Evolutionary conservation across 2,113 vertebrate genomes (phyloP).

Genomic region (Psilopogon haemacephalus): DNA sequence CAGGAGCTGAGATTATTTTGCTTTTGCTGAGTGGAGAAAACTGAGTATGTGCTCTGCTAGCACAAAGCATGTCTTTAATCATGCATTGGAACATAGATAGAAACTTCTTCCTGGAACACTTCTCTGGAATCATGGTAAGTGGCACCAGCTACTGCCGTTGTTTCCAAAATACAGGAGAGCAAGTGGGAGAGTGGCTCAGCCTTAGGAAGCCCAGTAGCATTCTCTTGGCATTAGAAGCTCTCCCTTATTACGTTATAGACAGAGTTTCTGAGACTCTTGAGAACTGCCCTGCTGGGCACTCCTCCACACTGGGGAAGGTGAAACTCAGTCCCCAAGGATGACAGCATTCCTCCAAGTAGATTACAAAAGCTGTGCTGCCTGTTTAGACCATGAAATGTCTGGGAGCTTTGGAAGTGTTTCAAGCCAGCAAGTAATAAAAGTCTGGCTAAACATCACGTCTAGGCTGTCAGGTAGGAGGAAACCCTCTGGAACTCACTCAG

Average conservation of each 20-base stretch:
- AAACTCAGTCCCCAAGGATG: background rate
- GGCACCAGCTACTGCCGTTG: background rate
- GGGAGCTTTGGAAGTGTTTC: background rate
- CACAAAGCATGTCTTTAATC: slow-evolving; percentile 34
- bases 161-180: slow-evolving; percentile 43
- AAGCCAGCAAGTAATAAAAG: background rate
- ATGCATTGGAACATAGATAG: slow-evolving; percentile 17
- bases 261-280: slow-evolving; percentile 4
- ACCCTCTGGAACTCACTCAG: background rate
- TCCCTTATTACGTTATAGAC: background rate
- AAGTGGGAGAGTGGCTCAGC: background rate
- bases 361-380: slow-evolving; percentile 1
- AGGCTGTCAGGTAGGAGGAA: background rate
- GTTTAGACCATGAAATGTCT: background rate
- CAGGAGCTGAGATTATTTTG: background rate
- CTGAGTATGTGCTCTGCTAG: background rate
- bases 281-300: background rate
- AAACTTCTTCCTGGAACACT: slow-evolving; percentile 58
- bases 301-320: background rate
- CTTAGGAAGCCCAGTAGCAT: slow-evolving; percentile 33
- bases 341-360: background rate
- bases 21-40: slow-evolving; percentile 13
- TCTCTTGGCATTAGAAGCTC: background rate
- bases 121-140: slow-evolving; percentile 18
- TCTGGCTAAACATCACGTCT: background rate